Evolutionary conservation across 2,888 invertebrate species (phyloP), one percentile per base, ranked within the genome.

Genomic region (Ethmia dodecea): DNA sequence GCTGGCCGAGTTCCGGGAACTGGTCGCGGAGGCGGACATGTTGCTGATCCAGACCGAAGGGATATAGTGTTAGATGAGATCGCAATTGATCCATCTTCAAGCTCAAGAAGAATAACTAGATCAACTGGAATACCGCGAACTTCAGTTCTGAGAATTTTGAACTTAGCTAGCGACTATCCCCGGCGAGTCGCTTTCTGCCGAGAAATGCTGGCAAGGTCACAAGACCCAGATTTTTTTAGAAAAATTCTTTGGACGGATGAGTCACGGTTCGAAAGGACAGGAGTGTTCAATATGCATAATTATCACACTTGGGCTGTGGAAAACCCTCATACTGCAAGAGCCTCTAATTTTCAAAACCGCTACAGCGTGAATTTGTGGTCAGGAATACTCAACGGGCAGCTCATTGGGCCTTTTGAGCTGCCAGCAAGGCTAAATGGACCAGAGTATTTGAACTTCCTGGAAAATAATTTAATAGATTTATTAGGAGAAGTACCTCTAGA

Each of bases 231-330:
- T 31, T 49, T 44, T 32, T 49, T 51, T 18, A 29, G 44, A 10
- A 45, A 47, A 42, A 42, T 54, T 28, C 27, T 49, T 13, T 53
- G 44, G 47, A 45, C 39, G 13, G 48, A 51, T 24, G 48, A 48
- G 33, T 48, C 47, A 5, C 44, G 43, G 22, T 43, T 44, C 16
- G 45, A 51, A 37, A 38, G 38, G 28, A 36, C 35, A 22, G 49
- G 47, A 24, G 38, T 46, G 6, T 44, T 49, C 13, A 53, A 49
- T 12, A 43, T 53, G 8, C 50, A 53, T 18, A 50, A 54, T 38
- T 35, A 46, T 8, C 51, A 51, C 31, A 43, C 38, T 26, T 51
- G 47, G 49, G 45, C 45, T 15, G 32, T 37, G 15, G 35, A 35
- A 42, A 47, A 44, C 18, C 48, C 43, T 28, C 37, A 48, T 35